Conservation (phyloP, 2,888 invertebrate species). For the Tiliacea aurago region DNA sequence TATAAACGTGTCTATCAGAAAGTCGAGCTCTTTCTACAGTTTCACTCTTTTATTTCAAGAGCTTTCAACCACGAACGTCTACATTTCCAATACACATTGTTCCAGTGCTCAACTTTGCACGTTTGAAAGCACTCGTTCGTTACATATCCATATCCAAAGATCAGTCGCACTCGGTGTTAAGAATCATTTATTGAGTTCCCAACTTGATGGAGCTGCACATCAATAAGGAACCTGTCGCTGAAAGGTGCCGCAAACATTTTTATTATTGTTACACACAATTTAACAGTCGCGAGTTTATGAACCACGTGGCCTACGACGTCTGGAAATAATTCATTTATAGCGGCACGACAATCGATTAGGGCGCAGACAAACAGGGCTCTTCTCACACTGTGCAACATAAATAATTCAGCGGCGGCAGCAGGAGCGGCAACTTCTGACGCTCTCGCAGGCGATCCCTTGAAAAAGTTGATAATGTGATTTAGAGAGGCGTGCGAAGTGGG, state of each 20-base stretch:
- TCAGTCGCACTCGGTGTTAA: constrained; percentile 16
- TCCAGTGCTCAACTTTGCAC: constrained; percentile 1
- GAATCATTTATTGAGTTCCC: constrained; percentile 29
- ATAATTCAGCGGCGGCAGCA: constrained; percentile 76
- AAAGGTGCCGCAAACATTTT: constrained; percentile 68
- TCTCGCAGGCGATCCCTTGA: constrained; percentile 65
- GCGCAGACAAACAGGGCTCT: constrained; percentile 73
- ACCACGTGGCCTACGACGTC: constrained; percentile 72
- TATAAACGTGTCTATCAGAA: constrained; percentile 6
- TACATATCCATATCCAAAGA: constrained; percentile 16
- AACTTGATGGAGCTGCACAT: constrained; percentile 27
- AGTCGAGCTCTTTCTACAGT: constrained; percentile 13
- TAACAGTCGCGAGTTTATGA: constrained; percentile 67
- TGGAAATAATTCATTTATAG: constrained; percentile 78
- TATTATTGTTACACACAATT: constrained; percentile 64
- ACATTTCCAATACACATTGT: constrained; percentile 19
- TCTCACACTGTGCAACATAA: constrained; percentile 75
- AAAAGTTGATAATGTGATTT: constrained; percentile 83
- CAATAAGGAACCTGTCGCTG: constrained; percentile 47
- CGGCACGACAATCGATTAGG: constrained; percentile 75
- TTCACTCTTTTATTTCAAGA: constrained; percentile 21
- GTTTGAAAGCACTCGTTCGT: constrained; percentile 6
- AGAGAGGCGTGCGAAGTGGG: constrained; percentile 72
- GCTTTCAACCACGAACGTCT: constrained; percentile 8
- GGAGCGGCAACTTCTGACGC: constrained; percentile 35